Conservation (phyloP, 2,797 vertebrate species). For the Xiphorhynchus erythropygius region DNA sequence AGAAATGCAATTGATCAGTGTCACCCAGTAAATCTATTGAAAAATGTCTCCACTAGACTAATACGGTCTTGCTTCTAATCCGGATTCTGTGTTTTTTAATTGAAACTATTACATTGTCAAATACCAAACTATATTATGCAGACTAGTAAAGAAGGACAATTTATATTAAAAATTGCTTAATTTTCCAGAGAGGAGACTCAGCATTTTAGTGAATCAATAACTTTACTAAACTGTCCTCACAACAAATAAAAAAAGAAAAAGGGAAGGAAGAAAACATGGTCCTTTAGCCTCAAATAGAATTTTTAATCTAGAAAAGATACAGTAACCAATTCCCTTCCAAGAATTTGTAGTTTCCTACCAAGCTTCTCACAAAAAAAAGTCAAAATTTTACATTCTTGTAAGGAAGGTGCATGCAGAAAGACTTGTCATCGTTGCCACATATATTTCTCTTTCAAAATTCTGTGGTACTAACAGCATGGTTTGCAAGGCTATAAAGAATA, state of each 20-base stretch:
- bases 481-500: not conserved
- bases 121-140: not conserved
- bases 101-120: not conserved
- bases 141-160: not conserved
- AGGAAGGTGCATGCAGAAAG: not conserved
- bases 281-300: not conserved
- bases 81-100: not conserved
- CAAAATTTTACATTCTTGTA: not conserved
- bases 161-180: not conserved
- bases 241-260: not conserved
- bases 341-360: not conserved
- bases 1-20: not conserved
- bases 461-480: not conserved
- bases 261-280: not conserved
- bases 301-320: not conserved
- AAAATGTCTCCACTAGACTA: not conserved
- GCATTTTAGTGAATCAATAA: not conserved
- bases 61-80: not conserved
- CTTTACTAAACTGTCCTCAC: not conserved
- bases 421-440: not conserved
- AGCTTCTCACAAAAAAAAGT: not conserved
- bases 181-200: not conserved
- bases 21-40: not conserved
- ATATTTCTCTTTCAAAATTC: not conserved
- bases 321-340: not conserved